Evolutionary conservation across 2,888 invertebrate species (phyloP), one percentile per base, ranked within the genome.

Genomic region (Apamea sordens): DNA sequence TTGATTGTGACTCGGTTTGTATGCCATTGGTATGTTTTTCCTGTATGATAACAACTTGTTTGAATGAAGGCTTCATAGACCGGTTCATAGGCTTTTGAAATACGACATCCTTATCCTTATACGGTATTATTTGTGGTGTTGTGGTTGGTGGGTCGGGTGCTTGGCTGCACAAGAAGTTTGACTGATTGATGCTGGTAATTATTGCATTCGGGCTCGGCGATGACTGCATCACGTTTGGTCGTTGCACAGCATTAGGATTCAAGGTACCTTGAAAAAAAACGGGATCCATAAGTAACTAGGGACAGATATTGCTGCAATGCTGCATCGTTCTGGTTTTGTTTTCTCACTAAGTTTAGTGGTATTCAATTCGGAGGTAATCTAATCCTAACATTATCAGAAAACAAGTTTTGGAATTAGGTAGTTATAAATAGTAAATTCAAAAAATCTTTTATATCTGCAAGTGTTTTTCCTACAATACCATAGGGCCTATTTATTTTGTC

Each of bases 201-300:
- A 97, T 95, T 7, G 97, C 95, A 5, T 94, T 97, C 24, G 97
- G 97, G 82, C 97, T 97, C 3, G 97, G 97, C 44, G 97, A 96
- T 4, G 96, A 96, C 77, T 95, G 95, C 91, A 93, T 92, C 18
- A 93, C 93, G 82, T 94, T 95, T 18, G 95, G 95, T 77, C 95
- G 91, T 81, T 94, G 93, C 2, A 96, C 91, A 59, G 90, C 86
- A 74, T 94, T 92, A 6, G 94, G 92, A 82, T 95, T 95, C 73
- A 96, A 76, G 53, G 93, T 73, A 73, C 93, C 95, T 59, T 96
- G 89, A 11, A 89, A 83, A 77, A 64, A n/a, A 77, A 73, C 1
- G 67, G 47, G 5, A 21, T 59, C 28, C 10, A 8, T 79, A 41
- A 67, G 53, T 63, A 64, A 41, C 24, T 68, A 50, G 18, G 2